Evolutionary conservation across 2,888 invertebrate genomes (phyloP).

Genomic region (Meliscaeva auricollis): DNA sequence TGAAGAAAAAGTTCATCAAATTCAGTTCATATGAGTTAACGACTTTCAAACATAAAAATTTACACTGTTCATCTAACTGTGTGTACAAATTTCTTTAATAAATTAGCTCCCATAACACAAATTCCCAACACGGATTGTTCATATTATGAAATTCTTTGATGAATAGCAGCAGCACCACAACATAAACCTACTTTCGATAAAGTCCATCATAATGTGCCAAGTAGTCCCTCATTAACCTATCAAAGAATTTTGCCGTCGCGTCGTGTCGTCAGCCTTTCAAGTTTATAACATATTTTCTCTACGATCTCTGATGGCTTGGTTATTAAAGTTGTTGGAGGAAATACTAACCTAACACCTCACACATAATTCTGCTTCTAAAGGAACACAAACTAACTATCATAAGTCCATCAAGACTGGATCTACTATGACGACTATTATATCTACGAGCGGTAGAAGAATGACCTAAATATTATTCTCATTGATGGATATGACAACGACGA

Average conservation of each 20-base stretch:
- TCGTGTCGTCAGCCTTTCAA: background rate
- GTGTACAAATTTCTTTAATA: too few species aligned
- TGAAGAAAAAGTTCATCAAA: too few species aligned
- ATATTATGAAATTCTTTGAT: constrained; percentile 2
- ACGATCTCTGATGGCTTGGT: background rate
- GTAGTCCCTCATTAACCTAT: constrained; percentile 30
- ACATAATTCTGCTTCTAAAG: background rate
- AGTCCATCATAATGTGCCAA: constrained; percentile 2
- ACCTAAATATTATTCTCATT: constrained; percentile 44
- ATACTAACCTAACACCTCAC: constrained; percentile 31
- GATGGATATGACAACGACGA: constrained; percentile 6
- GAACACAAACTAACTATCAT: constrained; percentile 29
- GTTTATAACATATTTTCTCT: too few species aligned
- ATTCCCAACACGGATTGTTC: too few species aligned
- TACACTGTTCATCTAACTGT: too few species aligned
- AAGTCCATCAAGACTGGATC: constrained; percentile 43
- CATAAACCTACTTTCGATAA: constrained; percentile 59
- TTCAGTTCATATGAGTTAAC: too few species aligned
- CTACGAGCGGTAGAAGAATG: too few species aligned
- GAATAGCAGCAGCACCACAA: constrained; percentile 23
- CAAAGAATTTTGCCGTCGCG: background rate
- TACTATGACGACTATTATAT: too few species aligned
- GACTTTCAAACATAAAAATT: too few species aligned
- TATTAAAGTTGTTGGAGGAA: background rate
- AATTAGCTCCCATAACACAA: too few species aligned